A percentile compares a stretch with the other conserved stretches of the same genome.
Conservation (phyloP, 92 coral and sea anemone genomes). For the Nematostella vectensis region DNA sequence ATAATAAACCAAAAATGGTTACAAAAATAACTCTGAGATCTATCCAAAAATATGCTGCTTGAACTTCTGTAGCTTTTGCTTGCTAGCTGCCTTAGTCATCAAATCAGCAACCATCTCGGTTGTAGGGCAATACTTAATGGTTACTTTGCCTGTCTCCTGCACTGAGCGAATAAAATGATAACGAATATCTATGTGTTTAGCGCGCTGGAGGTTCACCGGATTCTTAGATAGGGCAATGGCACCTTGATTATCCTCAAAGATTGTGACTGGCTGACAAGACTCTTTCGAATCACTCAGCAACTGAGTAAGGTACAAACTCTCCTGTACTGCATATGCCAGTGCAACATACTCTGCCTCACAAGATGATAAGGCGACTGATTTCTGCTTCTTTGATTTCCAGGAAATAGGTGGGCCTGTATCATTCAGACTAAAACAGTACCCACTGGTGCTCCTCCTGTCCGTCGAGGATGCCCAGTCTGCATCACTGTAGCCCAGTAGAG, state of each 20-base stretch:
- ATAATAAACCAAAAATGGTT: too few species aligned
- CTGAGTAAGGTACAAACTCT: constrained; percentile 21
- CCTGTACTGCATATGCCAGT: constrained; percentile 31
- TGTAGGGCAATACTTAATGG: background rate
- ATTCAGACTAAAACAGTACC: constrained; percentile 28
- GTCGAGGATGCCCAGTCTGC: constrained; percentile 39
- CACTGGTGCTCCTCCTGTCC: constrained; percentile 28
- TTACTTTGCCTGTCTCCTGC: constrained; percentile 9
- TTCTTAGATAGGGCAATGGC: constrained; percentile 16
- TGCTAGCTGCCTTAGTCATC: background rate
- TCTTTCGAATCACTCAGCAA: constrained; percentile 6
- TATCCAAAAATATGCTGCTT: too few species aligned
- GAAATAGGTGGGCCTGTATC: constrained; percentile 28
- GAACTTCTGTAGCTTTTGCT: too few species aligned
- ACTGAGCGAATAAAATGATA: constrained; percentile 23
- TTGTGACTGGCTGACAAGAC: constrained; percentile 8
- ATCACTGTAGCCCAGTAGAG: constrained; percentile 33
- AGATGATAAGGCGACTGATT: constrained; percentile 29
- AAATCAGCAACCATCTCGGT: background rate
- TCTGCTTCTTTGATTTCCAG: constrained; percentile 34
- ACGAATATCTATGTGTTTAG: constrained; percentile 31
- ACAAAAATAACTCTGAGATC: too few species aligned
- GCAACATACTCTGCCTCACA: constrained; percentile 37
- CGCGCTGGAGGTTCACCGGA: constrained; percentile 20
- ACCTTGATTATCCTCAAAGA: constrained; percentile 31